These are phyloP conservation scores for Caiman crocodilus DNA, from an alignment of 2,797 vertebrate species.

Conservation along the genomic window DNA sequence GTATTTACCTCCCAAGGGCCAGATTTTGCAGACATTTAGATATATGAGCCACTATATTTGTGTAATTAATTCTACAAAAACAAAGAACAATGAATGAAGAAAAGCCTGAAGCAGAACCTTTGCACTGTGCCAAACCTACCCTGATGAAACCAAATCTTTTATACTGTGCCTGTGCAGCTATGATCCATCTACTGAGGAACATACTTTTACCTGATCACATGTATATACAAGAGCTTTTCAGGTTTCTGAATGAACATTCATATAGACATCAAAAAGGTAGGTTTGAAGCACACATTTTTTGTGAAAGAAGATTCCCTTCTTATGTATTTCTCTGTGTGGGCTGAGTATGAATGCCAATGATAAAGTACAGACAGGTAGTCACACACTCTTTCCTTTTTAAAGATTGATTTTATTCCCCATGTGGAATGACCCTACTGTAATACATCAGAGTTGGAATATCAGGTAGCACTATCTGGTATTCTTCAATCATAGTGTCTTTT, in stretches of 20 bases:
- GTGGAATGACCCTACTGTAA: background rate
- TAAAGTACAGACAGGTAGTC: background rate
- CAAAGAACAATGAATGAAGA: background rate
- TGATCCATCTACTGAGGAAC: background rate
- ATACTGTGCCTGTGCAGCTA: background rate
- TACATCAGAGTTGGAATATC: background rate
- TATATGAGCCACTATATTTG: background rate
- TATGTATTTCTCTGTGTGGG: background rate
- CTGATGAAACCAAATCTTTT: background rate
- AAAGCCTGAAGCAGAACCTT: background rate
- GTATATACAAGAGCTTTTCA: background rate
- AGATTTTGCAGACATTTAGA: background rate
- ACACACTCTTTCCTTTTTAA: background rate
- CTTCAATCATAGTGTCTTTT: background rate
- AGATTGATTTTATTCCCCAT: background rate
- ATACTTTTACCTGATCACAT: background rate
- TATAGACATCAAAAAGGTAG: background rate
- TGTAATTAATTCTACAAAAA: background rate
- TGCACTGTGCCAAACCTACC: background rate
- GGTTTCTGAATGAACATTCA: background rate
- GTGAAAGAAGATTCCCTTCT: conserved; percentile 15
- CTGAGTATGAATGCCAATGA: rapidly evolving
- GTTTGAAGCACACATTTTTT: background rate
- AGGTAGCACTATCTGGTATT: too few species aligned
- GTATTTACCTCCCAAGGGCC: background rate